phyloP scores from a whole-genome alignment of 2,113 vertebrate species.

The Urocolius indicus region DNA sequence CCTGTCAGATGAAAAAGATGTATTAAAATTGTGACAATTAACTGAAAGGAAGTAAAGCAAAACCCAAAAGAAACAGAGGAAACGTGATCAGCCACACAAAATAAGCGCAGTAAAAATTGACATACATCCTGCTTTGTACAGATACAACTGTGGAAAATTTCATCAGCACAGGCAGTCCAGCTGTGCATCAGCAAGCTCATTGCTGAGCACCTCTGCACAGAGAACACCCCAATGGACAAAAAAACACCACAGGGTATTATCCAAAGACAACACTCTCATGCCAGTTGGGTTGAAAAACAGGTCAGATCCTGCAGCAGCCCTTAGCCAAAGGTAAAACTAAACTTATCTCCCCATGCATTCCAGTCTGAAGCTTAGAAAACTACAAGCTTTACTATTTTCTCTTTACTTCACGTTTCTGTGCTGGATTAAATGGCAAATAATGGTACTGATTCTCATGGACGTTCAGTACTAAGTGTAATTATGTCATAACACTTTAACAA shows the following conservation, averaged over 20 bases:
- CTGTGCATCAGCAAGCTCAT: neutral
- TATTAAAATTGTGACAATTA: constrained; percentile 42
- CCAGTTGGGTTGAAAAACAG: neutral
- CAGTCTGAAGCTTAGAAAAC: neutral
- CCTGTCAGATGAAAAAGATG: constrained; percentile 15
- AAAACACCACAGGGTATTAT: neutral
- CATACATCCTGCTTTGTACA: constrained; percentile 54
- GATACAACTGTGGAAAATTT: constrained; percentile 47
- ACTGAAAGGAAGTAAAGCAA: constrained; percentile 54
- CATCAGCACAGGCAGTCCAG: neutral
- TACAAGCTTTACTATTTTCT: neutral
- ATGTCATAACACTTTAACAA: neutral
- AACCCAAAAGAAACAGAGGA: constrained; percentile 59
- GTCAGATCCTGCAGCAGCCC: neutral
- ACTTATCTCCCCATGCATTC: neutral
- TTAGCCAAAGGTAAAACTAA: neutral
- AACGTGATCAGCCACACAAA: neutral
- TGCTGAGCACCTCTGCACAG: neutral
- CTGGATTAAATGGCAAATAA: neutral
- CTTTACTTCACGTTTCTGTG: neutral
- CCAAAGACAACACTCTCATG: neutral
- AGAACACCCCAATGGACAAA: neutral
- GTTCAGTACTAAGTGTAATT: neutral
- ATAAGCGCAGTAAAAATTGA: neutral
- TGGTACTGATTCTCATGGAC: neutral